These are phyloP conservation scores for Trilocha varians DNA, from an alignment of 2,888 invertebrate genomes.

Conservation along the genomic window DNA sequence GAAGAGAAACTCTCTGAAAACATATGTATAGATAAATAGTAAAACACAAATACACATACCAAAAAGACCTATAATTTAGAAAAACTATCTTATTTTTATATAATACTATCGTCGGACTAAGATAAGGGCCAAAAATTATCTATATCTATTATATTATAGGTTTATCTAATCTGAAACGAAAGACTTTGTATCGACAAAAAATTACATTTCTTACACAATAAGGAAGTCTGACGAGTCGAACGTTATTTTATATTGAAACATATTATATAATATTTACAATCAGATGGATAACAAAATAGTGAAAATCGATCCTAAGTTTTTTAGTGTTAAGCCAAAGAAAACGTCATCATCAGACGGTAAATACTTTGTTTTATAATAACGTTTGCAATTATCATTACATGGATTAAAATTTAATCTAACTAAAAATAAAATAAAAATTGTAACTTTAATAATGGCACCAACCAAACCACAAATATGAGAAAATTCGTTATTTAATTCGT, in stretches of 20 bases:
- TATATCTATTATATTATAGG: neutral
- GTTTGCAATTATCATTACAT: too few species aligned
- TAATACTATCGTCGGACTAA: neutral
- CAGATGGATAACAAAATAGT: conserved; percentile 42
- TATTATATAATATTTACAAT: neutral
- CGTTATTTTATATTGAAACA: neutral
- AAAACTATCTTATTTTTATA: too few species aligned
- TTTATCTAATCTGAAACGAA: neutral
- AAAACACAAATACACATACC: too few species aligned
- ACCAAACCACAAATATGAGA: too few species aligned
- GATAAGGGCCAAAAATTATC: neutral
- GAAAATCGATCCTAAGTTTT: conserved; percentile 25
- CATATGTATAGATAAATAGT: too few species aligned
- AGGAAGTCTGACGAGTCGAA: neutral
- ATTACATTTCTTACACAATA: neutral
- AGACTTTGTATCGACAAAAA: neutral
- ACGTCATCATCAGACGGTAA: conserved; percentile 51
- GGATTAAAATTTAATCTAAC: too few species aligned
- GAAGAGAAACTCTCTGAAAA: too few species aligned
- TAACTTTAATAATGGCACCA: too few species aligned
- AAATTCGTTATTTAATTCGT: too few species aligned
- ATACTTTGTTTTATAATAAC: conserved; percentile 1
- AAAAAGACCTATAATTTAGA: too few species aligned
- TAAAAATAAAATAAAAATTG: too few species aligned
- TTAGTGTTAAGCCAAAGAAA: conserved; percentile 30